Evolutionary conservation across 1,140 invertebrate species (phyloP).

Genomic region (Oedothorax gibbosus): DNA sequence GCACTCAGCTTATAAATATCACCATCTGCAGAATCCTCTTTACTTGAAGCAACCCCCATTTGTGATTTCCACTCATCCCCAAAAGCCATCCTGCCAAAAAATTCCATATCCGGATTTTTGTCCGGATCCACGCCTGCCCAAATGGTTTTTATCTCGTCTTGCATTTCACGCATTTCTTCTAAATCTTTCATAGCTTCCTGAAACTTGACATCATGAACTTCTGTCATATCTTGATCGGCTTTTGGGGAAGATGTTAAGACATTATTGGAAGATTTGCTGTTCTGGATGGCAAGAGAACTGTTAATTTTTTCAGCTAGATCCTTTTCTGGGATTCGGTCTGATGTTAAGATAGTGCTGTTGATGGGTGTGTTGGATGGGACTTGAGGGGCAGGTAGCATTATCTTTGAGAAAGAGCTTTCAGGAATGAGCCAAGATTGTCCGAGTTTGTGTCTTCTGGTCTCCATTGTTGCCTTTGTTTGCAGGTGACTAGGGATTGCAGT

Average conservation of each 20-base stretch:
- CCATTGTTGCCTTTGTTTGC: constrained; percentile 19
- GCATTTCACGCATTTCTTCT: no score
- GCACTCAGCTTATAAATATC: constrained; percentile 30
- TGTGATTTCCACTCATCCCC: no score
- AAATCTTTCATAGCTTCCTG: neutral
- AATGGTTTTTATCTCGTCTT: no score
- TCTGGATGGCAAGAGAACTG: neutral
- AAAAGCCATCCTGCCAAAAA: no score
- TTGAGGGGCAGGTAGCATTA: neutral
- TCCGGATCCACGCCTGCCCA: no score
- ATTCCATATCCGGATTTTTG: no score
- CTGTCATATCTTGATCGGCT: neutral
- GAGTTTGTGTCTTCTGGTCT: constrained; percentile 26
- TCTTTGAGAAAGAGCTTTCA: constrained; percentile 1
- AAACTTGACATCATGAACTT: neutral
- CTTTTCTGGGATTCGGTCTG: neutral
- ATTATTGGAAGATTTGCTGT: neutral
- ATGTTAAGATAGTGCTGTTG: neutral
- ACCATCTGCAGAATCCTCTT: constrained; percentile 32
- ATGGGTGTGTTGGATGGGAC: constrained; percentile 40
- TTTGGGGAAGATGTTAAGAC: neutral
- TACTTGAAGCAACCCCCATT: neutral
- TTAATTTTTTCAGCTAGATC: constrained; percentile 8
- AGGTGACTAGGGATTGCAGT: constrained; percentile 25
- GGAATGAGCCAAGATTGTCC: constrained; percentile 51